Base-by-base conservation (phyloP, 2,888 invertebrate genomes). In the Diarsia brunnea region DNA sequence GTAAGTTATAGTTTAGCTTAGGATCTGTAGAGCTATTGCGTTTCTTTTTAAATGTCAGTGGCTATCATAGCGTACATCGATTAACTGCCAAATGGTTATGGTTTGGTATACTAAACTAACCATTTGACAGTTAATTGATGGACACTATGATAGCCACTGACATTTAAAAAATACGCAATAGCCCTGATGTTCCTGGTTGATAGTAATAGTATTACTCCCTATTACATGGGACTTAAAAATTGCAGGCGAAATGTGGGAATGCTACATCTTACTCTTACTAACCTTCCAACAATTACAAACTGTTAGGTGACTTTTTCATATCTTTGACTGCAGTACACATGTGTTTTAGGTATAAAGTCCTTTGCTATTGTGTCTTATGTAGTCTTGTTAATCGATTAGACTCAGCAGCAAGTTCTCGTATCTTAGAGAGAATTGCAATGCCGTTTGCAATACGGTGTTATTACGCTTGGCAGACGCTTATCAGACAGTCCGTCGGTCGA, bases 381-480 rank as follows among this genome's bases (percentile, higher is more conserved):
- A 7, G 38, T n/a, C 12, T 38, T n/a, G 12, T 14, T 7, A 7
- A 61, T 61, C 12, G 61, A 38, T n/a, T 12, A n/a, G 24, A 58
- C 1, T 73, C 31, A 49, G 14, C 16, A 31, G 21, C 58, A 58
- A 58, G 3, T 1, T 16, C 27, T 58, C 27, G 10, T 58, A 45
- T 75, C 31, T 60, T 21, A 12, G 45, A 68, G 43, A 49, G 19
- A 78, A 78, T 78, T 43, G 47, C 58, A 27, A 27, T 16, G 16
- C 27, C 61, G 31, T 19, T 64, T 14, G 12, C 38, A 47, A 65
- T 47, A 47, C 47, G 14, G 24, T 68, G 10, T 16, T 24, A 61
- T 16, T 69, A 19, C 19, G 27, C n/a, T 79, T 71, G 61, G 61
- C 71, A 79, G 49, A 27, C 11, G 12, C 5, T 8, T 79, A 63